Evolutionary conservation across 2,113 vertebrate genomes (phyloP).

Genomic region (Thamnaconus septentrionalis): DNA sequence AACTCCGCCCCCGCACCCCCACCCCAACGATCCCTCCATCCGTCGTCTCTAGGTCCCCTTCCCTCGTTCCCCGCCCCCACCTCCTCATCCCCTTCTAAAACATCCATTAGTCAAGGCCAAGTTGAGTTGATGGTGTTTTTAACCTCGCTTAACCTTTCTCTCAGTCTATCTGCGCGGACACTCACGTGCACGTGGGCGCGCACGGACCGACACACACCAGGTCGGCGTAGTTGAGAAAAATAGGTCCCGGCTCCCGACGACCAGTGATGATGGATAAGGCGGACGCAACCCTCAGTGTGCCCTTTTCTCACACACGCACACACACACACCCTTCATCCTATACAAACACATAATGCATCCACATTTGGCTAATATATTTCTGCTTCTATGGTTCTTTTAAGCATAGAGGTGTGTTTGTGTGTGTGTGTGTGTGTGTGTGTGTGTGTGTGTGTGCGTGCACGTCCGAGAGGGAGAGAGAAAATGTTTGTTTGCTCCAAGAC

Average conservation of each 20-base stretch:
- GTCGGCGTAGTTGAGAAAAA: slow-evolving; percentile 71
- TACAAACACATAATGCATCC: background rate
- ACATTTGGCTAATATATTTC: no score
- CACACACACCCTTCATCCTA: slow-evolving; percentile 4
- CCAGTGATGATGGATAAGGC: slow-evolving; percentile 73
- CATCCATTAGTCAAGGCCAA: slow-evolving; percentile 76
- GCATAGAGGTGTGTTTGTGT: background rate
- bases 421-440: background rate
- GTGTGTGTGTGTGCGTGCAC: background rate
- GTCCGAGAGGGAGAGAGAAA: background rate
- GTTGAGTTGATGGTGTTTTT: slow-evolving; percentile 78
- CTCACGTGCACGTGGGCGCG: slow-evolving; percentile 1
- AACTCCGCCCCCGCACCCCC: background rate
- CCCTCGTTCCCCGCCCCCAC: slow-evolving; percentile 49
- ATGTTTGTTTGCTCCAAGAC: slow-evolving; percentile 14
- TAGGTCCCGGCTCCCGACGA: slow-evolving; percentile 66
- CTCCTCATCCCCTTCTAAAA: slow-evolving; percentile 56
- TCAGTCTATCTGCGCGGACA: slow-evolving; percentile 13
- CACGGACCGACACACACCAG: slow-evolving; percentile 9
- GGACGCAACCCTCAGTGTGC: slow-evolving; percentile 65
- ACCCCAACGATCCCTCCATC: slow-evolving; percentile 32
- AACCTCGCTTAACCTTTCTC: slow-evolving; percentile 70
- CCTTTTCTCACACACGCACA: slow-evolving; percentile 7
- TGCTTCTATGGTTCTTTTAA: background rate
- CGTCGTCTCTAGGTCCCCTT: slow-evolving; percentile 40